Percentiles rank a stretch among this genome's conserved stretches.
Evolutionary conservation across 2,113 vertebrate species (phyloP).

Genomic region (Cavia aperea): DNA sequence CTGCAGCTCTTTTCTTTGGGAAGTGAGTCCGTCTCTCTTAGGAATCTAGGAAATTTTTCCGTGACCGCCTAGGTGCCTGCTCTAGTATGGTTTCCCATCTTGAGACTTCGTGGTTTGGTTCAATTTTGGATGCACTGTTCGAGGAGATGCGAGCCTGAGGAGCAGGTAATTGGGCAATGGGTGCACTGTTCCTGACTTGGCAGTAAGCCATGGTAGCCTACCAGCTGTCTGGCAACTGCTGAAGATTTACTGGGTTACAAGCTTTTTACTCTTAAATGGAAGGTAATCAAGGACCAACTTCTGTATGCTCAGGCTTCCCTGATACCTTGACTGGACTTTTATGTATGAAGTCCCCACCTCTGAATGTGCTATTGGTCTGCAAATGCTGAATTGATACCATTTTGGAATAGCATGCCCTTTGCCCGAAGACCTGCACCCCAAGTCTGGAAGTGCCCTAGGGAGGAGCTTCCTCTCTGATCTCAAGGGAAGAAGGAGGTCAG

Average conservation of each 20-base stretch:
- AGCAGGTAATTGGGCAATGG: conserved; percentile 51
- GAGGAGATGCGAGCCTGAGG: conserved; percentile 2
- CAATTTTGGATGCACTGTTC: background rate
- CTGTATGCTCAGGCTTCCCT: background rate
- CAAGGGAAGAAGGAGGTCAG: conserved; percentile 60
- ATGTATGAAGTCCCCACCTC: background rate
- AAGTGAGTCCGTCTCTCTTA: background rate
- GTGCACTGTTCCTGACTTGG: conserved; percentile 47
- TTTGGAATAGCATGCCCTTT: conserved; percentile 28
- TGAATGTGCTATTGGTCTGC: background rate
- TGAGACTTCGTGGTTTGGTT: background rate
- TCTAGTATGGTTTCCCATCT: rapidly evolving
- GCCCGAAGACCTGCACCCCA: conserved; percentile 45
- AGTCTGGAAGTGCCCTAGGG: conserved; percentile 36
- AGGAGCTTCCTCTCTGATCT: conserved; percentile 62
- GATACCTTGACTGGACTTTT: background rate
- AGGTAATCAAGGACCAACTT: background rate
- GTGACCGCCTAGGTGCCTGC: background rate
- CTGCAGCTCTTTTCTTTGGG: background rate
- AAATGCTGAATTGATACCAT: background rate
- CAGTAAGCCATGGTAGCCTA: background rate
- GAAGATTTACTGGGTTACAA: conserved; percentile 19
- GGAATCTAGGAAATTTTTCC: background rate
- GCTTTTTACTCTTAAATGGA: conserved; percentile 30
- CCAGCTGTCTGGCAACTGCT: background rate